A percentile compares a stretch with the other conserved stretches of the same genome.
Evolutionary conservation across 2,797 vertebrate species (phyloP).

Genomic region (Dipus sagitta): DNA sequence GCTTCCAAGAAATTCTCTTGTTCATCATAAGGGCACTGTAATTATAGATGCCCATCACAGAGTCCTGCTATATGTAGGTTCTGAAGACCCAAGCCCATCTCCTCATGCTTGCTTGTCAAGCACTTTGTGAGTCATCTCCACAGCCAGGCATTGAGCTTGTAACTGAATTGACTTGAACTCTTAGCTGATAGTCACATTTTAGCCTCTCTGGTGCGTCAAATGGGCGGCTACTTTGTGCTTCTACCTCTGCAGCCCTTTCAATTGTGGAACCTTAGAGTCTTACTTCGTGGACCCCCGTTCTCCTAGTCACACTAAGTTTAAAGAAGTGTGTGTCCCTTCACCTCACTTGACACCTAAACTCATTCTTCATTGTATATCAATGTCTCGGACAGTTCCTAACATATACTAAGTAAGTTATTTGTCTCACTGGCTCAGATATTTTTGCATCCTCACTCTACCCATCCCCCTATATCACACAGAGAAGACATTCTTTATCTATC

Average conservation of each 20-base stretch:
- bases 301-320: too few species aligned
- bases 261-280: background rate
- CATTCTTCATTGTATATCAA: background rate
- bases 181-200: background rate
- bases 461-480: background rate
- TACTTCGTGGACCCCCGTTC: rapidly evolving
- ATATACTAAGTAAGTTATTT: background rate
- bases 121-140: too few species aligned
- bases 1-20: too few species aligned
- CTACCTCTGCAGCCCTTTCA: background rate
- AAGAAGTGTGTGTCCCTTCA: too few species aligned
- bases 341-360: background rate
- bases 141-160: background rate
- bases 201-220: background rate
- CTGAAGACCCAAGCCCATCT: too few species aligned
- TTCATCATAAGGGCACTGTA: too few species aligned
- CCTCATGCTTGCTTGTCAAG: too few species aligned
- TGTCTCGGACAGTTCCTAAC: background rate
- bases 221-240: background rate
- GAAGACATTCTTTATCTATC: conserved; percentile 20
- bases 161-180: background rate
- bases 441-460: background rate
- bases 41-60: too few species aligned
- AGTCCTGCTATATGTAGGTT: too few species aligned
- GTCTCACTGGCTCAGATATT: background rate